phyloP scores from a whole-genome alignment of 2,888 invertebrate genomes.

The Melanotus villosus region DNA sequence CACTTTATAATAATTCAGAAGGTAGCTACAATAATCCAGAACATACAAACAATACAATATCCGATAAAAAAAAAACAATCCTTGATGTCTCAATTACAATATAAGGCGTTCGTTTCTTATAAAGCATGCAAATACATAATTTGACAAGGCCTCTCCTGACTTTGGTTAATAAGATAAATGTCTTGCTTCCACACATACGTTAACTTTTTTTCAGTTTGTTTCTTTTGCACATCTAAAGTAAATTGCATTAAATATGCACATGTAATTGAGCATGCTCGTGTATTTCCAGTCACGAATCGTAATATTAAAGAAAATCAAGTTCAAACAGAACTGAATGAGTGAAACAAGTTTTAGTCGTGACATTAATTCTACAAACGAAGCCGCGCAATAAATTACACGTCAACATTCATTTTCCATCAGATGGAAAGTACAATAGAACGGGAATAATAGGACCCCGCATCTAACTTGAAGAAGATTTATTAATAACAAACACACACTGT shows the following conservation, averaged over 20 bases:
- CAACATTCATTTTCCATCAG: constrained; percentile 51
- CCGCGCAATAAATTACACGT: constrained; percentile 55
- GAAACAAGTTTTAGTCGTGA: constrained; percentile 49
- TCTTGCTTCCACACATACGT: neutral
- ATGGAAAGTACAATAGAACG: constrained; percentile 36
- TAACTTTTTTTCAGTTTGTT: neutral
- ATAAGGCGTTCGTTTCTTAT: neutral
- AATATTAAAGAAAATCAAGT: constrained; percentile 27
- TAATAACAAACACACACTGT: neutral
- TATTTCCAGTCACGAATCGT: constrained; percentile 19
- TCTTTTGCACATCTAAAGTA: neutral
- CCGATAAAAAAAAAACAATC: neutral
- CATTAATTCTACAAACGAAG: constrained; percentile 55
- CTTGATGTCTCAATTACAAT: constrained; percentile 17
- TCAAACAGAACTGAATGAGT: constrained; percentile 34
- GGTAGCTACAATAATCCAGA: neutral
- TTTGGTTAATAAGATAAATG: neutral
- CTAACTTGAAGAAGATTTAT: constrained; percentile 8
- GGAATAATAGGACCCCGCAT: constrained; percentile 11
- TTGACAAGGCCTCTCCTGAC: neutral
- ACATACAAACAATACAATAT: neutral
- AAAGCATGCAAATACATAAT: constrained; percentile 5
- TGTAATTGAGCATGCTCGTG: constrained; percentile 13
- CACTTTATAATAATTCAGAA: neutral
- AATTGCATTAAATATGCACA: constrained; percentile 8